Percentiles rank a stretch among this genome's conserved stretches.
phyloP scores from a whole-genome alignment of 1,140 invertebrate genomes.

The Aphelenchoides fujianensis region DNA sequence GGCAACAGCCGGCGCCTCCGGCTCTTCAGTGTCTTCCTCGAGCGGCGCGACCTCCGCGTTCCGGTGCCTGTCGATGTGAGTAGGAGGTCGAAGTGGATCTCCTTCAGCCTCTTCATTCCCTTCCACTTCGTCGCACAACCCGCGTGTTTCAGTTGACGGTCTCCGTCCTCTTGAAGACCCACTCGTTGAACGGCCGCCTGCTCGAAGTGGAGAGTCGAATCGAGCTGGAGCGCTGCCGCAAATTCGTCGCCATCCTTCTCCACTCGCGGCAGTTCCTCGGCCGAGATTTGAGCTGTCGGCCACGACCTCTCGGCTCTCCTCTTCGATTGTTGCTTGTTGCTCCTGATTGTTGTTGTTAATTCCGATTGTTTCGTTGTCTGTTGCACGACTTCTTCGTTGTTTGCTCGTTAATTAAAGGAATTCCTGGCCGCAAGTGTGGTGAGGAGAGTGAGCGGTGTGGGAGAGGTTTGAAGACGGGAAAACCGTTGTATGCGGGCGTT shows the following conservation, averaged over 20 bases:
- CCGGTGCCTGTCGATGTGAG: not conserved
- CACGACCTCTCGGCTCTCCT: too few species aligned
- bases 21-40: not conserved
- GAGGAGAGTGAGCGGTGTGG: too few species aligned
- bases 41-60: not conserved
- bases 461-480: too few species aligned
- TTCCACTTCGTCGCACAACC: not conserved
- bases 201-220: not conserved
- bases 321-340: too few species aligned
- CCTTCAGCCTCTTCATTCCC: too few species aligned
- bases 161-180: not conserved
- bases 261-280: not conserved
- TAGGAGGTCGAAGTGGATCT: too few species aligned
- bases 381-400: too few species aligned
- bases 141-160: not conserved
- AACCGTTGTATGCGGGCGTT: too few species aligned
- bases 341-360: constrained; percentile 1
- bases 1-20: not conserved
- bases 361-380: too few species aligned
- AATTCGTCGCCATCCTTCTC: too few species aligned
- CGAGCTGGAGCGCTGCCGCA: not conserved
- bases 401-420: too few species aligned
- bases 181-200: not conserved
- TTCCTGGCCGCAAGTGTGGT: too few species aligned
- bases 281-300: not conserved